phyloP scores from a whole-genome alignment of 2,113 vertebrate genomes.

The Phaethornis superciliosus region DNA sequence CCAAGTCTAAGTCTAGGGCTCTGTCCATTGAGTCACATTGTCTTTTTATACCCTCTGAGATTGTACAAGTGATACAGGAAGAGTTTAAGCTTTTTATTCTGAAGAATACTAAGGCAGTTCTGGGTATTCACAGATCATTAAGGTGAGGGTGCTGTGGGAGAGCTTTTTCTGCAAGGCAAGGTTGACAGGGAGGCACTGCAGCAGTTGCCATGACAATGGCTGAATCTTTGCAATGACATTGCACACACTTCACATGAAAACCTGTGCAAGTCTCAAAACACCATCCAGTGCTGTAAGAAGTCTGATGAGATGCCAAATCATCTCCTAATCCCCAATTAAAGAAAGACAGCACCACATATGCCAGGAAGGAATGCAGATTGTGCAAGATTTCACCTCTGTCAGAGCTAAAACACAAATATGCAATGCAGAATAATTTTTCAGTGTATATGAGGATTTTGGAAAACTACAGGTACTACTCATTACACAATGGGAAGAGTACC shows the following conservation, averaged over 20 bases:
- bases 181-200: neutral
- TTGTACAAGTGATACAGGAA: neutral
- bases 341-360: neutral
- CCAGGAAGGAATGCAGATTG: neutral
- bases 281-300: neutral
- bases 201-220: conserved; percentile 26
- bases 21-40: neutral
- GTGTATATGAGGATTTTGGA: neutral
- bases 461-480: neutral
- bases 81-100: neutral
- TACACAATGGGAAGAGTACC: neutral
- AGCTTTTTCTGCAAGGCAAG: neutral
- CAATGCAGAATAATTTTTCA: neutral
- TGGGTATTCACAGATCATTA: neutral
- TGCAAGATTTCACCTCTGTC: neutral
- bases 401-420: neutral
- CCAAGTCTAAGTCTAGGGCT: neutral
- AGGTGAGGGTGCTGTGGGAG: neutral
- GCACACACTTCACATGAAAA: neutral
- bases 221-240: neutral
- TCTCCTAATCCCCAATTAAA: neutral
- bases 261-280: neutral
- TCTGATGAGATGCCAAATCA: neutral
- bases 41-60: neutral
- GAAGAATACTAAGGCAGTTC: neutral